Percentiles rank a stretch among this genome's conserved stretches.
Evolutionary conservation across 2,888 invertebrate genomes (phyloP).

Genomic region (Timandra comae): DNA sequence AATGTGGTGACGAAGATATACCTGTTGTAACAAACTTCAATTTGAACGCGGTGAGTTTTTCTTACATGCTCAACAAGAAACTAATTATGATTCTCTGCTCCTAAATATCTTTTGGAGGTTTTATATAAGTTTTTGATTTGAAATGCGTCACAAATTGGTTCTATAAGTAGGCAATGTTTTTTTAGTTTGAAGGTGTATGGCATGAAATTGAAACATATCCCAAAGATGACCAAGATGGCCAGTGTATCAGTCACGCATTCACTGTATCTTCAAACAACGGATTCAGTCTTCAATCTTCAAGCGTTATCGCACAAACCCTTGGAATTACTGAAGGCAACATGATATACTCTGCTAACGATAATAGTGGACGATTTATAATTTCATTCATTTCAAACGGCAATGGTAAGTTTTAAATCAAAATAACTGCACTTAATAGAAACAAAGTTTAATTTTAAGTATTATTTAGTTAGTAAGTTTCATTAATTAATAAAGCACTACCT

Average conservation of each 20-base stretch:
- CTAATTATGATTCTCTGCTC: too few species aligned
- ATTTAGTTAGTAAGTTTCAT: too few species aligned
- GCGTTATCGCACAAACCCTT: slow-evolving; percentile 30
- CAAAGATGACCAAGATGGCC: slow-evolving; percentile 36
- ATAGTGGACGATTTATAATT: slow-evolving; percentile 39
- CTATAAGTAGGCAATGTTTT: too few species aligned
- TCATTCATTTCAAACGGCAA: slow-evolving; percentile 15
- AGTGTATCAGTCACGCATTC: slow-evolving; percentile 46
- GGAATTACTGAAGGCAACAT: slow-evolving; percentile 25
- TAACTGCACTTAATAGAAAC: too few species aligned
- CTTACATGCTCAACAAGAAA: too few species aligned
- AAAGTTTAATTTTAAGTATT: too few species aligned
- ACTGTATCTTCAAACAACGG: slow-evolving; percentile 17
- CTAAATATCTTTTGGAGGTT: too few species aligned
- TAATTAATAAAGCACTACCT: too few species aligned
- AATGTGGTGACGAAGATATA: slow-evolving; percentile 42
- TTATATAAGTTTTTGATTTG: too few species aligned
- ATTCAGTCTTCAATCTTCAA: slow-evolving; percentile 32
- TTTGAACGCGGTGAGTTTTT: slow-evolving; percentile 26
- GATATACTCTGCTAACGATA: slow-evolving; percentile 26
- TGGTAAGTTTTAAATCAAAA: slow-evolving; percentile 25
- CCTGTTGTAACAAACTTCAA: slow-evolving; percentile 34
- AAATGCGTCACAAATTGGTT: too few species aligned
- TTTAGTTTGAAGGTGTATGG: slow-evolving; percentile 45
- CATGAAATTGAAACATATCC: slow-evolving; percentile 46